Evolutionary conservation across 2,113 vertebrate genomes (phyloP).

Genomic region (Mirza zaza): DNA sequence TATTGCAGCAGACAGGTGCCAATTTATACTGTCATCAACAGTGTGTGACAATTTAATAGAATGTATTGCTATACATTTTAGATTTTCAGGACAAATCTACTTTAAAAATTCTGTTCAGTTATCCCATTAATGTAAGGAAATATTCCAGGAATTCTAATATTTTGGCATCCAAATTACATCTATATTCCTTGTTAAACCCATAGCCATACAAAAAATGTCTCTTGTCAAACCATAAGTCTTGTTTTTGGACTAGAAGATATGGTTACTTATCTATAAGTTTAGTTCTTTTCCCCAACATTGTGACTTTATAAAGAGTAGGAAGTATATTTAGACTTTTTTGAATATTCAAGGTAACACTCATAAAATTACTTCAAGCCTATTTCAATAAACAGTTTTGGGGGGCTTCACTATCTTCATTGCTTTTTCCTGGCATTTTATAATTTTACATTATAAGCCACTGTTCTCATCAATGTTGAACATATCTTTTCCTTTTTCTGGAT

Average conservation of each 20-base stretch:
- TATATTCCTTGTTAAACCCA: background rate
- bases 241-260: background rate
- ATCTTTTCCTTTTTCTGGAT: conserved; percentile 27
- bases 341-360: background rate
- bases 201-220: background rate
- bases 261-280: background rate
- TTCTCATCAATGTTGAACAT: background rate
- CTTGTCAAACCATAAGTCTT: background rate
- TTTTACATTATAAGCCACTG: conserved; percentile 24
- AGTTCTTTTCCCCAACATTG: background rate
- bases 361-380: background rate
- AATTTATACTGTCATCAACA: background rate
- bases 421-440: conserved; percentile 23
- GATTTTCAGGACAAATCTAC: background rate
- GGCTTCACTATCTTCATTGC: background rate
- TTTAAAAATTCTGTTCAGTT: background rate
- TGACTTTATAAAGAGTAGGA: conserved; percentile 25
- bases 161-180: conserved; percentile 35
- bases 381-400: conserved; percentile 24
- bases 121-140: background rate
- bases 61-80: background rate
- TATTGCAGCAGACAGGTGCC: background rate
- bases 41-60: background rate
- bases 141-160: conserved; percentile 37
- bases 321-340: conserved; percentile 27